Conservation (phyloP, 1,140 invertebrate genomes). For the Nixonia krombeini region DNA sequence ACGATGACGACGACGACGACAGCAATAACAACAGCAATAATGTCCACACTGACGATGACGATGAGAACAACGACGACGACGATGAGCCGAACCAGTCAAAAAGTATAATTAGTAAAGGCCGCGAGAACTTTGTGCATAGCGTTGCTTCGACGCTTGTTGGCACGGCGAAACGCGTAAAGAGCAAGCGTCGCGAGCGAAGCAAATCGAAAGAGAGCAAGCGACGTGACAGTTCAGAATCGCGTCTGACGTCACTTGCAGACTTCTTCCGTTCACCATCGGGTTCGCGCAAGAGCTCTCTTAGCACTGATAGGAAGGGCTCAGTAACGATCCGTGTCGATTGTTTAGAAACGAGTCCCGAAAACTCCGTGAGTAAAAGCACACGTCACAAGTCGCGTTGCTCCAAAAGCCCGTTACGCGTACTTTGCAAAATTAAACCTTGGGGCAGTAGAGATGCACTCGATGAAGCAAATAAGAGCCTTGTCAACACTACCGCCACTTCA, state of each 20-base stretch:
- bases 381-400: constrained; percentile 62
- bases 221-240: constrained; percentile 65
- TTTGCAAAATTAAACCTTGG: constrained; percentile 64
- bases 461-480: constrained; percentile 20
- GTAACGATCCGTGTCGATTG: constrained; percentile 57
- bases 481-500: neutral
- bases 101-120: no score
- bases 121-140: constrained; percentile 55
- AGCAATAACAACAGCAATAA: neutral
- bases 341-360: constrained; percentile 62
- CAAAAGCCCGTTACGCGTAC: constrained; percentile 65
- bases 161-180: constrained; percentile 61
- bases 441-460: constrained; percentile 64
- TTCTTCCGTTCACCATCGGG: constrained; percentile 69
- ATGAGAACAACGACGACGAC: constrained; percentile 29
- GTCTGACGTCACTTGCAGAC: constrained; percentile 62
- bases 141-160: constrained; percentile 55
- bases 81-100: constrained; percentile 4
- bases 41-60: constrained; percentile 19
- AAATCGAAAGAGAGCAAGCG: constrained; percentile 66
- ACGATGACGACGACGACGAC: neutral
- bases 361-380: constrained; percentile 52
- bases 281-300: constrained; percentile 64
- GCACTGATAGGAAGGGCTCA: constrained; percentile 56
- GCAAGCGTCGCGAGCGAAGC: constrained; percentile 63